Evolutionary conservation across 2,888 invertebrate species (phyloP).

Genomic region (Diploptera punctata): DNA sequence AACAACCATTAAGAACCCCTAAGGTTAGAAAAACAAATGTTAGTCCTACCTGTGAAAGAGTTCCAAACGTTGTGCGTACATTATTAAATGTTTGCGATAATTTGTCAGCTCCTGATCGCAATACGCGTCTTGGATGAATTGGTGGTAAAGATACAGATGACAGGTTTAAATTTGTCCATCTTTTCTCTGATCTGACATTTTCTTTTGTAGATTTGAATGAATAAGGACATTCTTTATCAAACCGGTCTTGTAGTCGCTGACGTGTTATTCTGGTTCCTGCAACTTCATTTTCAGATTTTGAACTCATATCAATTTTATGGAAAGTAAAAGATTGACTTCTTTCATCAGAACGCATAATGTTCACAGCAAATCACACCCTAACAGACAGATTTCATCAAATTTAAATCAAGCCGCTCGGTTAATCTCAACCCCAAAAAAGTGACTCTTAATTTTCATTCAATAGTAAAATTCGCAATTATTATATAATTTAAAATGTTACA

Average conservation of each 20-base stretch:
- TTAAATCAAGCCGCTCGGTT: conserved; percentile 21
- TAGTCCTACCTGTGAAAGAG: conserved; percentile 70
- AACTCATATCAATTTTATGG: conserved; percentile 25
- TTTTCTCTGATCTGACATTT: conserved; percentile 10
- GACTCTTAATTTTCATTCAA: no score
- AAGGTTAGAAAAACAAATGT: no score
- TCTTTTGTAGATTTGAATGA: neutral
- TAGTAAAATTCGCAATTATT: no score
- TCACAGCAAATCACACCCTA: neutral
- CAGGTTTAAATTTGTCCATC: conserved; percentile 32
- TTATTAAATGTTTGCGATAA: conserved; percentile 70
- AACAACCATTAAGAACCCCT: no score
- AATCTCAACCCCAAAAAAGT: conserved; percentile 12
- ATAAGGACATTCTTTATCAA: conserved; percentile 35
- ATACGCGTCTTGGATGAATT: conserved; percentile 67
- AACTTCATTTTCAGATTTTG: conserved; percentile 1
- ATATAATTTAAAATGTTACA: no score
- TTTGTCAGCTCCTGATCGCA: conserved; percentile 71
- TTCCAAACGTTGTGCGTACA: conserved; percentile 69
- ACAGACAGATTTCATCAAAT: conserved; percentile 14
- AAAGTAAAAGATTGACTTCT: conserved; percentile 48
- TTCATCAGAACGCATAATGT: conserved; percentile 46
- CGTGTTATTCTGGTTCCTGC: conserved; percentile 27
- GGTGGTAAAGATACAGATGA: conserved; percentile 58
- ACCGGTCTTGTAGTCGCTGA: conserved; percentile 36